These are phyloP conservation scores for Venusia cambrica DNA, from an alignment of 2,888 invertebrate genomes.

Conservation along the genomic window DNA sequence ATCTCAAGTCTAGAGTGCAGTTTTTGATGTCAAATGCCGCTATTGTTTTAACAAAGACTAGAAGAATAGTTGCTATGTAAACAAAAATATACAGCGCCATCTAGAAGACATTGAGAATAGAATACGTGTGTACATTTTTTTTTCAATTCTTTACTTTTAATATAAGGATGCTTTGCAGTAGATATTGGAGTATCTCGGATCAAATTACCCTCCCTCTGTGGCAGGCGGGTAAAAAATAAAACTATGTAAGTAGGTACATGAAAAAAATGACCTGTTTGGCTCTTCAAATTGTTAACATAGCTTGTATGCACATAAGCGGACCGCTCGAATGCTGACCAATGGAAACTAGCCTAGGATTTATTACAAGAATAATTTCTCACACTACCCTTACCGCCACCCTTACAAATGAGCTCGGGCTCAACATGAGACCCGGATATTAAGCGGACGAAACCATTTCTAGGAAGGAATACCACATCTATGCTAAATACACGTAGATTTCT, in stretches of 20 bases:
- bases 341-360: slow-evolving; percentile 21
- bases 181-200: slow-evolving; percentile 29
- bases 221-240: no score
- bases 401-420: slow-evolving; percentile 25
- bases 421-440: slow-evolving; percentile 37
- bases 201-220: slow-evolving; percentile 27
- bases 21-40: slow-evolving; percentile 20
- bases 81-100: no score
- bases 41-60: no score
- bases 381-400: slow-evolving; percentile 15
- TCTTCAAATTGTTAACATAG: no score
- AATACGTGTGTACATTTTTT: no score
- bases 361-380: slow-evolving; percentile 32
- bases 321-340: slow-evolving; percentile 8
- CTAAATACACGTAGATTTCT: no score
- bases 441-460: slow-evolving; percentile 27
- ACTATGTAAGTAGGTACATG: no score
- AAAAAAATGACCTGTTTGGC: no score
- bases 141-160: no score
- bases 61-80: no score
- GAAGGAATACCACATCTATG: no score
- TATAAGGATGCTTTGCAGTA: slow-evolving; percentile 26
- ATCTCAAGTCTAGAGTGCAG: slow-evolving; percentile 33
- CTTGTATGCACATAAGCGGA: no score
- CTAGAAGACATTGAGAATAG: not conserved